Percentiles rank a stretch among this genome's conserved stretches.
phyloP scores from a whole-genome alignment of 2,113 vertebrate species.

The Neopipo cinnamomea region DNA sequence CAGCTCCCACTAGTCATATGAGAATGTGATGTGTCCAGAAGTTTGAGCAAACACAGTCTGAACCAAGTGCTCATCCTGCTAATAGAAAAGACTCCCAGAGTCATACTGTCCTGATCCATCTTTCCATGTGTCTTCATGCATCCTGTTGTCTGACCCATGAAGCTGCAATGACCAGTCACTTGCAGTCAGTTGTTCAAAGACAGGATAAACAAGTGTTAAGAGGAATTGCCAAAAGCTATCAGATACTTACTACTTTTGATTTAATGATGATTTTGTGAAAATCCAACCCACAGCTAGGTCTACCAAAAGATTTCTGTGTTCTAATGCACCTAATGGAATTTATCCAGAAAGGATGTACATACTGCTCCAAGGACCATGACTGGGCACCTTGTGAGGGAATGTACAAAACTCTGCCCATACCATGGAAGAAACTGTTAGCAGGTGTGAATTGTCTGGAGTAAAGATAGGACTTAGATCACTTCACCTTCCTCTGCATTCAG shows the following conservation, averaged over 20 bases:
- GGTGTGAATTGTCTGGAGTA: background rate
- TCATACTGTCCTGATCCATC: background rate
- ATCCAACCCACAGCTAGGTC: background rate
- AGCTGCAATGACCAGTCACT: background rate
- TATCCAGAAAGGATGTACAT: background rate
- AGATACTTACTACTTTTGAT: background rate
- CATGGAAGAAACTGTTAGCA: background rate
- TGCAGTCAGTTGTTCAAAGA: background rate
- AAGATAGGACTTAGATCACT: background rate
- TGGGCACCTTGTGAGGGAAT: background rate
- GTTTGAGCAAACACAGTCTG: background rate
- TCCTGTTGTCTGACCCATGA: background rate
- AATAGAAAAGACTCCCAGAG: background rate
- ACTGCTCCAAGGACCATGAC: accelerated
- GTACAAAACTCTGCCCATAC: background rate
- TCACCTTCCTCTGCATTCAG: background rate
- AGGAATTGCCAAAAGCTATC: background rate
- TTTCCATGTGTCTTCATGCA: background rate
- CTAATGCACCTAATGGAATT: background rate
- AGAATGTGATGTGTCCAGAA: background rate
- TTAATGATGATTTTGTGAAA: background rate
- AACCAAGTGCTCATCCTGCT: background rate
- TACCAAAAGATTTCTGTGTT: background rate
- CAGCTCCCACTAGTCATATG: background rate
- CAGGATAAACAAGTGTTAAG: background rate